A percentile compares a stretch with the other conserved stretches of the same genome.
These are phyloP conservation scores for Sialis lutaria DNA, from an alignment of 2,888 invertebrate genomes.

Conservation along the genomic window DNA sequence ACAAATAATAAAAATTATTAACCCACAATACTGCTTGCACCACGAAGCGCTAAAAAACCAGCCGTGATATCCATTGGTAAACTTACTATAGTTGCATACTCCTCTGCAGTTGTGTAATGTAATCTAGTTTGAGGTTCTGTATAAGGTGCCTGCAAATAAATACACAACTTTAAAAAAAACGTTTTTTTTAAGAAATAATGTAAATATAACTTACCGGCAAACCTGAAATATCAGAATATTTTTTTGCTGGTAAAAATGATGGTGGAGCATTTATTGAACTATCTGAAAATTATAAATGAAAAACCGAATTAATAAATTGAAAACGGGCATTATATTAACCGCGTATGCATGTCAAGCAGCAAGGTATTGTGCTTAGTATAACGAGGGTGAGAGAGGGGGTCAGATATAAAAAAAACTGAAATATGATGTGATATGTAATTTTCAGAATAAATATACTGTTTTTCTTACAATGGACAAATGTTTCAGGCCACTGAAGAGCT, in stretches of 20 bases:
- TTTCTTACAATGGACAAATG: constrained; percentile 55
- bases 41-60: constrained; percentile 72
- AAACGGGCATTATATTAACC: not conserved
- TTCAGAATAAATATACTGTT: no score
- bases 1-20: no score
- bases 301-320: not conserved
- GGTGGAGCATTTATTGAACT: constrained; percentile 82
- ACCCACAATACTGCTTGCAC: constrained; percentile 61
- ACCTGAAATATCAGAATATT: constrained; percentile 87
- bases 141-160: constrained; percentile 49
- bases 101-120: constrained; percentile 69
- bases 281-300: constrained; percentile 32
- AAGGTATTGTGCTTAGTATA: constrained; percentile 2
- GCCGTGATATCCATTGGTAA: constrained; percentile 85
- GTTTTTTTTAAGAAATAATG: no score
- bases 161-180: not conserved
- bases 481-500: constrained; percentile 56
- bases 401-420: constrained; percentile 3
- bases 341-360: not conserved
- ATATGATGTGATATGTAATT: not conserved
- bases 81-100: constrained; percentile 69
- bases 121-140: constrained; percentile 83
- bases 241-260: constrained; percentile 78
- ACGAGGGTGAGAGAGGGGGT: no score
- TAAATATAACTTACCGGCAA: constrained; percentile 36